Evolutionary conservation across 2,888 invertebrate genomes (phyloP), one percentile per base, ranked within the genome.

Genomic region (Sinohyriopsis cumingii): DNA sequence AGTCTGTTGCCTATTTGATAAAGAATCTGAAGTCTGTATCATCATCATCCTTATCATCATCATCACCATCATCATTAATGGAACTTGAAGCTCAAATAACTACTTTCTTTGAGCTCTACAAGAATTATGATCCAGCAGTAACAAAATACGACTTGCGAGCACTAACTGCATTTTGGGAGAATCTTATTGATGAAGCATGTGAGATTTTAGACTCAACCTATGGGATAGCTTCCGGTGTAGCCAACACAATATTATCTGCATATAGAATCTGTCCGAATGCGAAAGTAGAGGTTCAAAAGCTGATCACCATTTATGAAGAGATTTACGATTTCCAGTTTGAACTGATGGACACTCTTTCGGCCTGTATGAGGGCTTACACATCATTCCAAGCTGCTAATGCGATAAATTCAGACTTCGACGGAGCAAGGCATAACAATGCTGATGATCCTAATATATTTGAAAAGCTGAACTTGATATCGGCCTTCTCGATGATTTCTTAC

Each of bases 311-410:
- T 6, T 22, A 45, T n/a, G 63, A 63, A 63, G 63, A 63, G 22
- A 63, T 63, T 28, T 63, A 54, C 24, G 63, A 63, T 9, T 63
- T 63, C 20, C 63, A 63, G 54, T 63, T 63, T 63, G 54, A 63
- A 22, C 7, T 63, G 63, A 63, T 63, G 54, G 63, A 63, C 53
- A 9, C 33, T 15, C 33, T 63, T 15, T 22, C 63, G 5, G 63
- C 22, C 3, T 54, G 63, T 45, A 54, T 63, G 20, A 20, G 63
- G 22, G 63, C 63, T 5, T 54, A 22, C 20, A 63, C 22, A n/a
- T 54, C 53, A 18, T 63, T 7, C 22, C 7, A 12, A 2, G 45
- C 63, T 0, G 28, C 63, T 54, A 63, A 19, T 4, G 15, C 63
- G 12, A 63, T 63, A 5, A 63, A 45, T 15, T 12, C 63, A 12